phyloP scores from a whole-genome alignment of 2,113 vertebrate species.

The Mustela lutreola region DNA sequence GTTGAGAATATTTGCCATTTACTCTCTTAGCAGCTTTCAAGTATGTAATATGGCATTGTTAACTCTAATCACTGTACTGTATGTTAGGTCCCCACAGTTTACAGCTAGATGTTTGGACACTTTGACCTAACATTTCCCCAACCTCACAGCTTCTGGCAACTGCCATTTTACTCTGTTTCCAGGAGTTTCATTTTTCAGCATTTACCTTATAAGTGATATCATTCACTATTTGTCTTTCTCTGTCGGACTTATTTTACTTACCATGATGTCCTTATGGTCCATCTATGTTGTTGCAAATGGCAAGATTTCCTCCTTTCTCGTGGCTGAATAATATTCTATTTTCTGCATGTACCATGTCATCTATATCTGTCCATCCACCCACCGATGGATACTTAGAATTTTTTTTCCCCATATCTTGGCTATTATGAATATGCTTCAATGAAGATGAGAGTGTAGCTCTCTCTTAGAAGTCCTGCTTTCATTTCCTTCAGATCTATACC shows the following conservation, averaged over 20 bases:
- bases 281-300: not conserved
- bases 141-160: not conserved
- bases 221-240: not conserved
- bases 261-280: not conserved
- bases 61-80: not conserved
- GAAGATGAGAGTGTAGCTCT: not conserved
- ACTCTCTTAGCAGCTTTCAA: not conserved
- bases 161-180: not conserved
- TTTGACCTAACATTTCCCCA: not conserved
- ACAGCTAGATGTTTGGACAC: not conserved
- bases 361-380: not conserved
- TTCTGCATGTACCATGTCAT: not conserved
- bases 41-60: not conserved
- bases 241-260: not conserved
- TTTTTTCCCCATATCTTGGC: not conserved
- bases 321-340: not conserved
- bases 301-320: not conserved
- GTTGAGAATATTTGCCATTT: not conserved
- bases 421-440: not conserved
- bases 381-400: not conserved
- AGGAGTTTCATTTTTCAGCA: not conserved
- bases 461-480: not conserved
- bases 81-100: not conserved
- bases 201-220: not conserved
- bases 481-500: not conserved